These are phyloP conservation scores for Xiphorhynchus elegans DNA, from an alignment of 2,113 vertebrate species.

Conservation along the genomic window DNA sequence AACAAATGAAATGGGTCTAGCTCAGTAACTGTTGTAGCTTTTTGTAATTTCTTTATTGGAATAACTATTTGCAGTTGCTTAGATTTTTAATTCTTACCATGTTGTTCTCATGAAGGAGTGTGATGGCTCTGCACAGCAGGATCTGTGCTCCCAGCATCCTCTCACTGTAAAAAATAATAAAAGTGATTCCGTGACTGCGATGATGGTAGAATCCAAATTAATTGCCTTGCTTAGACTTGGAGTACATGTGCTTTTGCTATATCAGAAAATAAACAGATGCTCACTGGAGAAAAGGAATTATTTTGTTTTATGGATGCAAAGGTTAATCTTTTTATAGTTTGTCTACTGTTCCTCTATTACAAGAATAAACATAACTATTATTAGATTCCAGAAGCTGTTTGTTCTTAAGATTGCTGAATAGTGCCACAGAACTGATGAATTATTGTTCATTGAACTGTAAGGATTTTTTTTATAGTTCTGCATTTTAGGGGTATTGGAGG, in stretches of 20 bases:
- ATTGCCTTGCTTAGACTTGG: conserved; percentile 55
- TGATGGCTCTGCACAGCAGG: conserved; percentile 71
- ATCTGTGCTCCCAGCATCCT: conserved; percentile 57
- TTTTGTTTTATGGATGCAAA: conserved; percentile 36
- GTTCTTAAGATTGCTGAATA: conserved; percentile 10
- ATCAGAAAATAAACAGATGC: conserved; percentile 38
- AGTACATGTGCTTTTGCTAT: conserved; percentile 24
- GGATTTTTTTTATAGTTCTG: background rate
- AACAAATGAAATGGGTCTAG: conserved; percentile 36
- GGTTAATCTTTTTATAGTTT: conserved; percentile 40
- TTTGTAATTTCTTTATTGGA: conserved; percentile 58
- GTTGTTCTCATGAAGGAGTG: conserved; percentile 55
- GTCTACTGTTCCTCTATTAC: conserved; percentile 33
- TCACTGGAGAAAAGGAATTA: conserved; percentile 42
- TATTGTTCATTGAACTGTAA: background rate
- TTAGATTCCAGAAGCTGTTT: conserved; percentile 41
- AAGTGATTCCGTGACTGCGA: conserved; percentile 29
- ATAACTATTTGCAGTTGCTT: conserved; percentile 50
- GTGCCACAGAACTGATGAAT: background rate
- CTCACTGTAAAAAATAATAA: background rate
- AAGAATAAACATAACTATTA: conserved; percentile 50
- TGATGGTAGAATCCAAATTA: conserved; percentile 48
- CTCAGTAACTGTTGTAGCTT: background rate
- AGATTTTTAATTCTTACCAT: conserved; percentile 42
- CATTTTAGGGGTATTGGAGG: background rate